These are phyloP conservation scores for Chironex yamaguchii DNA, from an alignment of 30 jellyfish, hydroid and myxozoan species.

Conservation along the genomic window DNA sequence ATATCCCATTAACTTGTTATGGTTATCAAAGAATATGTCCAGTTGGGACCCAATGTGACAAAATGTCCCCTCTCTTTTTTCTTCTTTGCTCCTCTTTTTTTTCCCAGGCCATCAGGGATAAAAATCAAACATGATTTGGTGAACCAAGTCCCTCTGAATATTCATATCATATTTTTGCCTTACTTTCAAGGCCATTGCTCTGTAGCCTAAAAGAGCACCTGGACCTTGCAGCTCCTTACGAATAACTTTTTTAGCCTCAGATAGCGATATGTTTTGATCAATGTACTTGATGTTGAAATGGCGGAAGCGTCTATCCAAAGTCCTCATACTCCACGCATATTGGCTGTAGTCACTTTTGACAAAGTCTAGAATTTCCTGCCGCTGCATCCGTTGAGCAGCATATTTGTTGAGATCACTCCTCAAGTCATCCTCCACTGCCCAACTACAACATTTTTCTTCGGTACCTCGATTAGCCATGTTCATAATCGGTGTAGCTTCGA, in stretches of 20 bases:
- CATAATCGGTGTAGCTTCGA: too few species aligned
- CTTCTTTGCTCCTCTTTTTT: slow-evolving; percentile 11
- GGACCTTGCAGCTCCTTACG: slow-evolving; percentile 68
- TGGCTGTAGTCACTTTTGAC: slow-evolving; percentile 53
- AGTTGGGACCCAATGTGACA: slow-evolving; percentile 53
- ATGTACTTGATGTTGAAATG: slow-evolving; percentile 20
- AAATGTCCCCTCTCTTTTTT: slow-evolving; percentile 15
- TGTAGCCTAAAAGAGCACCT: slow-evolving; percentile 55
- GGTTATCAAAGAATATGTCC: slow-evolving; percentile 68
- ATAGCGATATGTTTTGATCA: slow-evolving; percentile 52
- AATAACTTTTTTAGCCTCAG: slow-evolving; percentile 16
- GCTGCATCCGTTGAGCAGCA: slow-evolving; percentile 5
- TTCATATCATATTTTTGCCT: slow-evolving; percentile 38
- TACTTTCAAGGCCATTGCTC: slow-evolving; percentile 60
- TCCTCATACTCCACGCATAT: slow-evolving; percentile 76
- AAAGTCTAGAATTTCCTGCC: slow-evolving; percentile 67
- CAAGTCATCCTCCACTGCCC: slow-evolving; percentile 50
- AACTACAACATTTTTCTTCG: too few species aligned
- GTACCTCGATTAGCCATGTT: too few species aligned
- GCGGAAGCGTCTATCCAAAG: slow-evolving; percentile 64
- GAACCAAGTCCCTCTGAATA: slow-evolving; percentile 40
- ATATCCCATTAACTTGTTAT: slow-evolving; percentile 64
- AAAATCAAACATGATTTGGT: slow-evolving; percentile 44
- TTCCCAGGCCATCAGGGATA: slow-evolving; percentile 38
- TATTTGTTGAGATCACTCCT: slow-evolving; percentile 35